Percentiles rank a stretch among this genome's conserved stretches.
Conservation (phyloP, 2,888 invertebrate species). For the Andrena camellia region DNA sequence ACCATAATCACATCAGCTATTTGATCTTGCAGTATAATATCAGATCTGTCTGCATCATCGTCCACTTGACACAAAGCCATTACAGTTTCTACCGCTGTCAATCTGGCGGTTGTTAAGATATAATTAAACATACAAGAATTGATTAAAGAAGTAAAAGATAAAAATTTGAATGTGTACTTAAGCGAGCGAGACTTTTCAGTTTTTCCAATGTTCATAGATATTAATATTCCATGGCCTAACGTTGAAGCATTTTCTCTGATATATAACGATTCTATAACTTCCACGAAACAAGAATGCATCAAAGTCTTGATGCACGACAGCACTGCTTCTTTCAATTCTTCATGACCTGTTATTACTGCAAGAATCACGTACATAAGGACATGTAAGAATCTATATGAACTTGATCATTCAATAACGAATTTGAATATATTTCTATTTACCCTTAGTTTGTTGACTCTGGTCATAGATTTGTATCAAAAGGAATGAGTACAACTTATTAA, state of each 20-base stretch:
- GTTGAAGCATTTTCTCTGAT: slow-evolving; percentile 87
- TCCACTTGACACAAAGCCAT: slow-evolving; percentile 88
- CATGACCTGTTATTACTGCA: slow-evolving; percentile 87
- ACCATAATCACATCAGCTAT: slow-evolving; percentile 87
- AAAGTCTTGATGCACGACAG: slow-evolving; percentile 87
- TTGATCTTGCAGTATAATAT: slow-evolving; percentile 86
- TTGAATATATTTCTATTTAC: slow-evolving; percentile 79
- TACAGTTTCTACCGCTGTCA: slow-evolving; percentile 87
- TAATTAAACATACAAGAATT: not conserved
- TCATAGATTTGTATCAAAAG: slow-evolving; percentile 87
- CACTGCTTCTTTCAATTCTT: slow-evolving; percentile 88
- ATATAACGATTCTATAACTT: slow-evolving; percentile 87
- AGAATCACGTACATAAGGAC: slow-evolving; percentile 2
- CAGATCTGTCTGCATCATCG: slow-evolving; percentile 86
- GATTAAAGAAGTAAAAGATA: slow-evolving; percentile 3
- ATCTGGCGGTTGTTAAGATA: slow-evolving; percentile 79
- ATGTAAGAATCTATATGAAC: slow-evolving; percentile 7
- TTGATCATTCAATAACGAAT: not conserved
- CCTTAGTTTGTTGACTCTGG: slow-evolving; percentile 85
- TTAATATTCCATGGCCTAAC: slow-evolving; percentile 89
- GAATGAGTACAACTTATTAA: slow-evolving; percentile 87
- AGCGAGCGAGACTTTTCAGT: slow-evolving; percentile 88
- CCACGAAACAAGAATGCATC: slow-evolving; percentile 85
- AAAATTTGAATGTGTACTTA: slow-evolving; percentile 85
- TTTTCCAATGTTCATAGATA: slow-evolving; percentile 89